Evolutionary conservation across 2,797 vertebrate species (phyloP), one percentile per base, ranked within the genome.

Genomic region (Lepilemur ruficaudatus): DNA sequence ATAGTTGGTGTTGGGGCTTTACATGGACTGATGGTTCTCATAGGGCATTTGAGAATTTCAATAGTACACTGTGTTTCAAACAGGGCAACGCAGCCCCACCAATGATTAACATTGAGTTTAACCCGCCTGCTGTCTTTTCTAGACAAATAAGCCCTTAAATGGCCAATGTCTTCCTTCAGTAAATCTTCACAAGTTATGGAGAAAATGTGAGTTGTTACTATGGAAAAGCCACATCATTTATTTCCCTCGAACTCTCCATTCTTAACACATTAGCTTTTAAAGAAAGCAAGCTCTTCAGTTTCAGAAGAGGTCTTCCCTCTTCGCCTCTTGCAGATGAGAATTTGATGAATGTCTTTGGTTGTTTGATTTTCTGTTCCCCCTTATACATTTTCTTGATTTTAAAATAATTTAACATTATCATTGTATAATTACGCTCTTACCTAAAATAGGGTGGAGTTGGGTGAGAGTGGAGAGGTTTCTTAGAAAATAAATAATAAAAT

Each of bases 101-200:
- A 61, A 32, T 67, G 90, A 93, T 50, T 72, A 88, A 67, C 28
- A 30, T 11, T 91, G 63, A 90, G 5, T 50, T 57, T 94, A 28
- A 87, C 57, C 35, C 10, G 8, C 7, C 32, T 57, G 5, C 18
- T 0, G 0, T 70, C 50, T 94, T 92, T 85, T 93, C 59, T 89
- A 88, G 65, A 91, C 3, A 94, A 95, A 86, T 75, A 95, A 93
- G 35, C 30, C 94, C 83, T 93, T 92, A 95, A 83, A 95, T 90
- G 89, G 91, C 20, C 50, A 95, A 28, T 83, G 30, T 95, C 28
- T 22, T 41, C 46, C 35, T 83, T 91, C 25, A 89, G 0, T 85
- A 75, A 92, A 35, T 61, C 46, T 92, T 75, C 23, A 52, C 79
- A 84, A 91, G 35, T 78, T 86, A 43, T 41, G 83, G 59, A 57